These are phyloP conservation scores for Pectinophora gossypiella DNA, from an alignment of 1,140 invertebrate genomes.

Conservation along the genomic window DNA sequence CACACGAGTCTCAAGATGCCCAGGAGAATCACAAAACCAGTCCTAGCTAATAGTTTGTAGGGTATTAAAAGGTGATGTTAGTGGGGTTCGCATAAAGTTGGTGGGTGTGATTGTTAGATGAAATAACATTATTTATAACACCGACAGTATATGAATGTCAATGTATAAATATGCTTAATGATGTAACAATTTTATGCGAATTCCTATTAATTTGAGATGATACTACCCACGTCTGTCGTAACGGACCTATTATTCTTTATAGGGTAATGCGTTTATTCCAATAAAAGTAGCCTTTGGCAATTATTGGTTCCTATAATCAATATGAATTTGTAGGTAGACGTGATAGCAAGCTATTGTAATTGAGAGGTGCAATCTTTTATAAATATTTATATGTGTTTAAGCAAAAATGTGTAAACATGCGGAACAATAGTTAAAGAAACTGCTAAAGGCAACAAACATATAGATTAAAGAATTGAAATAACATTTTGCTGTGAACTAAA, in stretches of 20 bases:
- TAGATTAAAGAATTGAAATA: no score
- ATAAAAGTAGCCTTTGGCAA: background rate
- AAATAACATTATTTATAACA: no score
- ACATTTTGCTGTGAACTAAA: no score
- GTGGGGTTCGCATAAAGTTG: background rate
- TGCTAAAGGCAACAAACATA: no score
- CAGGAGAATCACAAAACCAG: constrained; percentile 38
- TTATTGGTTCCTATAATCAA: background rate
- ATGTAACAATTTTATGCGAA: background rate
- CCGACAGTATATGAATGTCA: no score
- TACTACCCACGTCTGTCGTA: background rate
- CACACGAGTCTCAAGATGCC: constrained; percentile 21
- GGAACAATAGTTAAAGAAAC: no score
- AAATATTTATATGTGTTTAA: no score
- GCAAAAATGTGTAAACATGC: no score
- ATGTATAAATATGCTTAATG: no score
- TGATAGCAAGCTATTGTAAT: no score
- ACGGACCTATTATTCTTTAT: background rate
- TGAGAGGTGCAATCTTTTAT: no score
- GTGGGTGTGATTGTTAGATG: no score
- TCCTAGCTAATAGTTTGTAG: constrained; percentile 48
- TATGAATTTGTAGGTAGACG: background rate
- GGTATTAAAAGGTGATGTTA: background rate
- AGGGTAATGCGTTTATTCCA: background rate
- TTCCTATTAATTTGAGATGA: background rate